These are phyloP conservation scores for Ormyrus rosae DNA, from an alignment of 2,888 invertebrate species.

Conservation along the genomic window DNA sequence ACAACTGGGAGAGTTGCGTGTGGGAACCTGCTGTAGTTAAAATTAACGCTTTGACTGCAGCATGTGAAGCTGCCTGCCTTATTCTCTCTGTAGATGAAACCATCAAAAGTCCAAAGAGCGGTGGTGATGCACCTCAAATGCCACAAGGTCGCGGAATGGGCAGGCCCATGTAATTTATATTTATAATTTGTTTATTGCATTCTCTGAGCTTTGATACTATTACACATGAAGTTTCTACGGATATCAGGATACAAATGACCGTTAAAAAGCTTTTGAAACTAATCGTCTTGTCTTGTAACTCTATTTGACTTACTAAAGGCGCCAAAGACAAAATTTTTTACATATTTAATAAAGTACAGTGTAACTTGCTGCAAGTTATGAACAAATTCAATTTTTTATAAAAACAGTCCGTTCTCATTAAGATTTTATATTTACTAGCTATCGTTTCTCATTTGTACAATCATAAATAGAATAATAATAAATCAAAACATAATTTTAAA, in stretches of 20 bases:
- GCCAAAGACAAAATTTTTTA: too few relatives aligned
- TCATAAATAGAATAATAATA: slow-evolving; percentile 11
- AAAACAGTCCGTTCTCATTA: slow-evolving; percentile 6
- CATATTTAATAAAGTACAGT: too few relatives aligned
- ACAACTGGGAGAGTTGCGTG: slow-evolving; percentile 95
- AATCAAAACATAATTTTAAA: neutral
- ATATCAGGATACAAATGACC: neutral
- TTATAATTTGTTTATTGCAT: neutral
- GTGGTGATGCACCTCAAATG: slow-evolving; percentile 77
- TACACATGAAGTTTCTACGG: slow-evolving; percentile 19
- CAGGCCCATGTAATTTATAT: slow-evolving; percentile 80
- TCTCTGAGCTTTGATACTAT: slow-evolving; percentile 6
- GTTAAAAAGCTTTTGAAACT: too few relatives aligned
- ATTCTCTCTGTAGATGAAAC: slow-evolving; percentile 99
- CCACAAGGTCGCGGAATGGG: slow-evolving; percentile 83
- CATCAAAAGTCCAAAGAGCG: slow-evolving; percentile 91
- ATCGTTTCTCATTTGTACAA: slow-evolving; percentile 29
- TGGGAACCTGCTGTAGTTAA: slow-evolving; percentile 99
- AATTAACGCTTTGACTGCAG: slow-evolving; percentile 96
- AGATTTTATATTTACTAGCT: slow-evolving; percentile 22
- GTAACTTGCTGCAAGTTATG: neutral
- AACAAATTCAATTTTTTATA: slow-evolving; percentile 24
- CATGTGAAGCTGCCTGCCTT: slow-evolving; percentile 96
- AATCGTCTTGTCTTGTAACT: too few relatives aligned
- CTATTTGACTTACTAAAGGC: too few relatives aligned